A percentile compares a stretch with the other conserved stretches of the same genome.
These are phyloP conservation scores for Sitobion miscanthi DNA, from an alignment of 1,140 invertebrate species.

Conservation along the genomic window DNA sequence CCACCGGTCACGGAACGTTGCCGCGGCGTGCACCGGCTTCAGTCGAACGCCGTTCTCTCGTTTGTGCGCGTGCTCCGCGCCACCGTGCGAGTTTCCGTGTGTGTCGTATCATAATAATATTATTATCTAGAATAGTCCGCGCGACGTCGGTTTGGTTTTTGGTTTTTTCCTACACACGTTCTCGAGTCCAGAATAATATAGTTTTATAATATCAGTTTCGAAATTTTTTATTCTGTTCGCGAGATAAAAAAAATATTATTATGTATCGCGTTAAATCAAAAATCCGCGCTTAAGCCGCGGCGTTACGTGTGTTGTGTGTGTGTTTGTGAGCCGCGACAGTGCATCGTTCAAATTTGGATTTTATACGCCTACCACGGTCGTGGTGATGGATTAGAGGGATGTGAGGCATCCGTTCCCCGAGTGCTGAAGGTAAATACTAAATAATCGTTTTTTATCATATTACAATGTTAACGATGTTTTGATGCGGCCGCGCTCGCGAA, in stretches of 20 bases:
- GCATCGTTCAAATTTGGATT: neutral
- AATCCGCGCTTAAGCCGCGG: neutral
- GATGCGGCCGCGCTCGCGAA: neutral
- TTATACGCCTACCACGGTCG: neutral
- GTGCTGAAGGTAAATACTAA: neutral
- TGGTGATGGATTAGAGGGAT: neutral
- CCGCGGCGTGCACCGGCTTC: conserved; percentile 24
- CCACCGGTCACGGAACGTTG: neutral
- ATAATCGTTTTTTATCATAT: neutral
- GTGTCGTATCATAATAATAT: neutral
- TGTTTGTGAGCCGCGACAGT: neutral
- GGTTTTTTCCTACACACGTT: neutral
- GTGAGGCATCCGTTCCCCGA: neutral
- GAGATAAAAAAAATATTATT: neutral
- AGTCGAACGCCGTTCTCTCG: conserved; percentile 43
- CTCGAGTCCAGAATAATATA: neutral
- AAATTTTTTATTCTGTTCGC: neutral
- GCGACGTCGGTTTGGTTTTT: neutral
- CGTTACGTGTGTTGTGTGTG: neutral
- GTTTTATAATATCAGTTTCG: neutral
- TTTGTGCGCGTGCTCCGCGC: conserved; percentile 36
- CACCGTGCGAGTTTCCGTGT: neutral
- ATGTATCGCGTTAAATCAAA: neutral
- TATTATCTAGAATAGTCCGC: neutral
- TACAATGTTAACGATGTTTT: neutral